These are phyloP conservation scores for Saccopteryx bilineata DNA, from an alignment of 2,113 vertebrate genomes.

Conservation along the genomic window DNA sequence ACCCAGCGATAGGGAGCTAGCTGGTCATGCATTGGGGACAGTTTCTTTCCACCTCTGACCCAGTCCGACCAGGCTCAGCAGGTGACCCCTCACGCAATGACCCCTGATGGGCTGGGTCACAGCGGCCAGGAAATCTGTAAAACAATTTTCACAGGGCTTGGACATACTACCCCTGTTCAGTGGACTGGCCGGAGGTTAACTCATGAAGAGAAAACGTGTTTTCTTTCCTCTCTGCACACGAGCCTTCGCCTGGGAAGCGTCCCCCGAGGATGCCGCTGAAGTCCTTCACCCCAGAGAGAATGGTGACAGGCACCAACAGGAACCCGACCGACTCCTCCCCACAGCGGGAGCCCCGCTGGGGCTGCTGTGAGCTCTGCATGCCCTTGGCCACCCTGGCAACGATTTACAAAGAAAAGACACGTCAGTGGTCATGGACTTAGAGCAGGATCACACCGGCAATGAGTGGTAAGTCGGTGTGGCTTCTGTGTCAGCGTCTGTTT, in stretches of 20 bases:
- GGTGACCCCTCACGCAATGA: slow-evolving; percentile 34
- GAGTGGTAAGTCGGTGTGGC: slow-evolving; percentile 15
- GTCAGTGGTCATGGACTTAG: slow-evolving; percentile 15
- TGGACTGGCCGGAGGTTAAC: slow-evolving; percentile 63
- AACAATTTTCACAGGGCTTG: slow-evolving; percentile 50
- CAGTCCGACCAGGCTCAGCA: not conserved
- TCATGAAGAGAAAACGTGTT: slow-evolving; percentile 72
- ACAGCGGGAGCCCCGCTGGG: slow-evolving; percentile 12
- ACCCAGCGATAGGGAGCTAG: not conserved
- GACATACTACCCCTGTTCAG: slow-evolving; percentile 48
- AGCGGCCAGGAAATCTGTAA: slow-evolving; percentile 30
- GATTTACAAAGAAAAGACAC: slow-evolving; percentile 50
- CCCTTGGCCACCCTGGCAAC: slow-evolving; percentile 14
- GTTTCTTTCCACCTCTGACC: slow-evolving; percentile 24
- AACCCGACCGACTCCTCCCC: not conserved
- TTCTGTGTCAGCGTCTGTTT: slow-evolving; percentile 60
- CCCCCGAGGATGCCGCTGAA: slow-evolving; percentile 22
- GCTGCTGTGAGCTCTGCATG: slow-evolving; percentile 9
- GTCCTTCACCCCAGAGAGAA: slow-evolving; percentile 48
- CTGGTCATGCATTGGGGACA: not conserved
- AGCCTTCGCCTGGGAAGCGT: slow-evolving; percentile 39
- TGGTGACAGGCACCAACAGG: slow-evolving; percentile 41
- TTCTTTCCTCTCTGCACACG: slow-evolving; percentile 50
- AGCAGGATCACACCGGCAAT: slow-evolving; percentile 39
- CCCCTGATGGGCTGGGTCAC: not conserved